Evolutionary conservation across 2,888 invertebrate species (phyloP).

Genomic region (Amphiduros pacificus): DNA sequence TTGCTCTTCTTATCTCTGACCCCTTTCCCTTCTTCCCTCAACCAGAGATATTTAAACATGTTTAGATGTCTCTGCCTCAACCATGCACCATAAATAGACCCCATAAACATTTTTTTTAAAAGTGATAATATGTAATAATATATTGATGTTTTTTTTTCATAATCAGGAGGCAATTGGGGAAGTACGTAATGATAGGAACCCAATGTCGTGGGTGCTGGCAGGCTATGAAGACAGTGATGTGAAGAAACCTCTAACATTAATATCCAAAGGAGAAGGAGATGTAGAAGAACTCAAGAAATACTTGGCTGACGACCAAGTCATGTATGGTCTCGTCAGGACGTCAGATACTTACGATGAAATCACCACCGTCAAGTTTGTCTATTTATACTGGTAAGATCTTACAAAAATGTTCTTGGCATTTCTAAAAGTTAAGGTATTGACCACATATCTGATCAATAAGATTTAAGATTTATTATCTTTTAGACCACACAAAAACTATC

Average conservation of each 20-base stretch:
- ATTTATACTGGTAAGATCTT: conserved; percentile 53
- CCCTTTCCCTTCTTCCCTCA: too few relatives aligned
- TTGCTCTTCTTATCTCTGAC: too few relatives aligned
- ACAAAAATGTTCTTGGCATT: too few relatives aligned
- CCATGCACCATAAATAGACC: too few relatives aligned
- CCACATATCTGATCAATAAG: not conserved
- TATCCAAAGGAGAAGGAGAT: conserved; percentile 40
- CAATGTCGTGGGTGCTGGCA: conserved; percentile 41
- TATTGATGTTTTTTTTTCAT: too few relatives aligned
- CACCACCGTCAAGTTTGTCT: conserved; percentile 56
- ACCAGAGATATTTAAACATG: too few relatives aligned
- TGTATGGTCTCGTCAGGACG: conserved; percentile 51
- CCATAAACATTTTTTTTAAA: too few relatives aligned
- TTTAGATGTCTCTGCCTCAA: too few relatives aligned
- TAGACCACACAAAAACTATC: not conserved
- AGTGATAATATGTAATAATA: too few relatives aligned
- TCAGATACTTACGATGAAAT: conserved; percentile 51
- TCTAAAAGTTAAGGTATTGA: too few relatives aligned
- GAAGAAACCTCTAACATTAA: conserved; percentile 39
- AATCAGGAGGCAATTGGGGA: conserved; percentile 36
- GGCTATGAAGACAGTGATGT: conserved; percentile 40
- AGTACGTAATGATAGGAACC: conserved; percentile 39
- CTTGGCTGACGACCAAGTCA: conserved; percentile 41
- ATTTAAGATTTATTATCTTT: not conserved
- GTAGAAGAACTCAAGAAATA: conserved; percentile 37